These are phyloP conservation scores for Drosophila guanche DNA, from an alignment of 1,140 invertebrate genomes.

Conservation along the genomic window DNA sequence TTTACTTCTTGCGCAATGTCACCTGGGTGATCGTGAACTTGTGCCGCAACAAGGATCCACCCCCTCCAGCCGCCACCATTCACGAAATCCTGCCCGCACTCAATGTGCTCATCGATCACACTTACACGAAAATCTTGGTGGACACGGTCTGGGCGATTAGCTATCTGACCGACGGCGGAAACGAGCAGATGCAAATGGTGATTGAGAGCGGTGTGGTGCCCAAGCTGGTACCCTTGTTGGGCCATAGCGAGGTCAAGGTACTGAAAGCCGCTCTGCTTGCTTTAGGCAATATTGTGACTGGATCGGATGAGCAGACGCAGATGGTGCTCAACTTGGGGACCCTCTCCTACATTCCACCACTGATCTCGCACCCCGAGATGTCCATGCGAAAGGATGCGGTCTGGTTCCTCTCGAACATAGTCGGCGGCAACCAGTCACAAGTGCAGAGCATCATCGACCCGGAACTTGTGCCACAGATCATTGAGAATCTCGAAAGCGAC, in stretches of 20 bases:
- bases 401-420: constrained; percentile 99
- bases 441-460: constrained; percentile 99
- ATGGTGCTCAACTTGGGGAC: constrained; percentile 96
- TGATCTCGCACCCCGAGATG: constrained; percentile 93
- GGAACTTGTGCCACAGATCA: constrained; percentile 96
- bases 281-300: constrained; percentile 99
- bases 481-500: constrained; percentile 89
- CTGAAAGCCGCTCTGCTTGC: constrained; percentile 98
- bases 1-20: constrained; percentile 97
- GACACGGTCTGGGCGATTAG: constrained; percentile 99
- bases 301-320: constrained; percentile 99
- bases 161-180: constrained; percentile 99
- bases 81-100: constrained; percentile 97
- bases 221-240: constrained; percentile 96
- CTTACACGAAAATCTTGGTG: constrained; percentile 98
- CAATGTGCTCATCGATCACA: constrained; percentile 96
- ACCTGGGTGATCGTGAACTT: constrained; percentile 99
- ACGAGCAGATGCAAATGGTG: constrained; percentile 99
- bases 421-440: constrained; percentile 98
- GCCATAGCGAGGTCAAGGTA: constrained; percentile 98
- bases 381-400: constrained; percentile 95
- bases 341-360: constrained; percentile 94
- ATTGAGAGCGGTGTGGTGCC: constrained; percentile 98
- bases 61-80: constrained; percentile 93
- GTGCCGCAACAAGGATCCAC: constrained; percentile 97